A percentile compares a stretch with the other conserved stretches of the same genome.
Conservation (phyloP, 2,113 vertebrate genomes). For the Cyprinodon brontotheroides region DNA sequence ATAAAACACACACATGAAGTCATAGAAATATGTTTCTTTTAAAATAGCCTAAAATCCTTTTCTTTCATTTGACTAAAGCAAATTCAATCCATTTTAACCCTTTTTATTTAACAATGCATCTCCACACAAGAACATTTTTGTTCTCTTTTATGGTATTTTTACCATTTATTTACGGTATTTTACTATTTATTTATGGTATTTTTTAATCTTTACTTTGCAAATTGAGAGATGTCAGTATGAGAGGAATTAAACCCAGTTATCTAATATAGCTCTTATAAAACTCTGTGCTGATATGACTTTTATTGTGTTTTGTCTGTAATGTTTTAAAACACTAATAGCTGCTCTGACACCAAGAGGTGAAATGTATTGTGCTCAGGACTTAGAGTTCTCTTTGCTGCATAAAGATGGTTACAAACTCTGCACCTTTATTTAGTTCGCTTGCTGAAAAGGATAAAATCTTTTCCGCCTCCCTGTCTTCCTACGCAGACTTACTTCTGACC, state of each 20-base stretch:
- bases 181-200: not conserved
- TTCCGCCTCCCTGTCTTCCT: no score
- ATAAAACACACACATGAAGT: not conserved
- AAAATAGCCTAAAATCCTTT: not conserved
- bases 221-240: not conserved
- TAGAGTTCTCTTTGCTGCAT: not conserved
- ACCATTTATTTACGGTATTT: not conserved
- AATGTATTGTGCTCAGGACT: not conserved
- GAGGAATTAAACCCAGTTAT: not conserved
- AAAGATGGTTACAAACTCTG: not conserved
- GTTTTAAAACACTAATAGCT: not conserved
- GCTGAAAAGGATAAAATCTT: no score
- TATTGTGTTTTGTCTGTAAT: not conserved
- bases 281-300: not conserved
- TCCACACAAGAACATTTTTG: no score
- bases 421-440: not conserved
- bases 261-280: not conserved
- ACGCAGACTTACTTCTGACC: no score
- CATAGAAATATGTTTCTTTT: not conserved
- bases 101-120: no score
- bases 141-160: no score
- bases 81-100: no score
- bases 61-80: not conserved
- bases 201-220: not conserved
- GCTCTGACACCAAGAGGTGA: not conserved